Conservation (phyloP, 2,113 vertebrate species). For the Neotoma lepida region DNA sequence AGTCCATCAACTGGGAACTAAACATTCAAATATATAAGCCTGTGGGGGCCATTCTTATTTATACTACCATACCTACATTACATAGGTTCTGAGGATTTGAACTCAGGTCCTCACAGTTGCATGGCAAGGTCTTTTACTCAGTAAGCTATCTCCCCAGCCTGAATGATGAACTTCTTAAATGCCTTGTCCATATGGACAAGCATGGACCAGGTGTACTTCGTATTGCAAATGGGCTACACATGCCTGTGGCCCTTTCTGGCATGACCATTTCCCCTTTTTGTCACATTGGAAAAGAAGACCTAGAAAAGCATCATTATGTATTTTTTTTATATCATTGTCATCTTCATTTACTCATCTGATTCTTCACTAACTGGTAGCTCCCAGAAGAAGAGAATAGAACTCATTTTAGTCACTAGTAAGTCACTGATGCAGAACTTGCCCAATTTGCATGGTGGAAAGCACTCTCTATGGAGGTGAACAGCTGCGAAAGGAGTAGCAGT, state of each 20-base stretch:
- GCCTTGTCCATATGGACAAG: not conserved
- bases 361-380: not conserved
- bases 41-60: not conserved
- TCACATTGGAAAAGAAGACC: not conserved
- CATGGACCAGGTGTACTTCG: not conserved
- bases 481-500: not conserved
- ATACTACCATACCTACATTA: not conserved
- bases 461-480: not conserved
- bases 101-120: no score
- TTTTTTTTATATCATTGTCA: not conserved
- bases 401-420: not conserved
- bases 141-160: not conserved
- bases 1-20: not conserved
- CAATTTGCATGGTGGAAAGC: not conserved
- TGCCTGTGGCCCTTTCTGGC: not conserved
- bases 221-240: not conserved
- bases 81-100: not conserved
- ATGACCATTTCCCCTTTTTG: not conserved
- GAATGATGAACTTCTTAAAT: not conserved
- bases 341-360: not conserved
- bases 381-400: not conserved
- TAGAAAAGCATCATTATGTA: not conserved
- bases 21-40: not conserved
- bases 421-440: not conserved
- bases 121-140: not conserved